Percentiles rank a stretch among this genome's conserved stretches.
These are phyloP conservation scores for Agrochola circellaris DNA, from an alignment of 2,888 invertebrate genomes.

Conservation along the genomic window DNA sequence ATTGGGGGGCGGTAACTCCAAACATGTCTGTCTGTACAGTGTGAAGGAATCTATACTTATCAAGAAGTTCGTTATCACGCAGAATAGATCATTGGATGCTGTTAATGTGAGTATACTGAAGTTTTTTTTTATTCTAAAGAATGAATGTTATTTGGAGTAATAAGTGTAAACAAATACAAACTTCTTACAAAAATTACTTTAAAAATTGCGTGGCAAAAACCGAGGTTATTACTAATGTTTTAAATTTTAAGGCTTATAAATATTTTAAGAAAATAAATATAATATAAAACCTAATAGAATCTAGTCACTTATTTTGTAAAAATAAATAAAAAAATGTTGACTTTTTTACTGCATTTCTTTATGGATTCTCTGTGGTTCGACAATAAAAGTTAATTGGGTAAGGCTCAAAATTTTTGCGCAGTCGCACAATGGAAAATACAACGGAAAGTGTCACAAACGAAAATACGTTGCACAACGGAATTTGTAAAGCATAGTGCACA, in stretches of 20 bases:
- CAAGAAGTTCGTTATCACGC: conserved; percentile 98
- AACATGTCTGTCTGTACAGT: conserved; percentile 98
- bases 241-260: not conserved
- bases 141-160: too few relatives aligned
- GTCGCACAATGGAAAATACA: too few relatives aligned
- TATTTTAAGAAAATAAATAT: not conserved
- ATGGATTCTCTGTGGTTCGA: not conserved
- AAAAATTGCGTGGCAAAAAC: not conserved
- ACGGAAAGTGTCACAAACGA: too few relatives aligned
- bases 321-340: not conserved
- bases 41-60: conserved; percentile 95
- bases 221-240: not conserved
- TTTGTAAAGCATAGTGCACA: too few relatives aligned
- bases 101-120: conserved; percentile 93
- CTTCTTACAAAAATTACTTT: not conserved
- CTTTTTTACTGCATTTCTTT: not conserved
- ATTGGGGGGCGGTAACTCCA: conserved; percentile 98
- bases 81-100: conserved; percentile 98
- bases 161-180: not conserved
- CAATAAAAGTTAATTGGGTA: too few relatives aligned
- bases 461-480: too few relatives aligned
- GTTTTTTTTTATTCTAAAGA: not conserved
- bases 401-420: too few relatives aligned
- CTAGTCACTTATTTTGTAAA: not conserved
- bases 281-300: not conserved